Evolutionary conservation across 1,140 invertebrate species (phyloP), one percentile per base, ranked within the genome.

Genomic region (Drosophila santomea): DNA sequence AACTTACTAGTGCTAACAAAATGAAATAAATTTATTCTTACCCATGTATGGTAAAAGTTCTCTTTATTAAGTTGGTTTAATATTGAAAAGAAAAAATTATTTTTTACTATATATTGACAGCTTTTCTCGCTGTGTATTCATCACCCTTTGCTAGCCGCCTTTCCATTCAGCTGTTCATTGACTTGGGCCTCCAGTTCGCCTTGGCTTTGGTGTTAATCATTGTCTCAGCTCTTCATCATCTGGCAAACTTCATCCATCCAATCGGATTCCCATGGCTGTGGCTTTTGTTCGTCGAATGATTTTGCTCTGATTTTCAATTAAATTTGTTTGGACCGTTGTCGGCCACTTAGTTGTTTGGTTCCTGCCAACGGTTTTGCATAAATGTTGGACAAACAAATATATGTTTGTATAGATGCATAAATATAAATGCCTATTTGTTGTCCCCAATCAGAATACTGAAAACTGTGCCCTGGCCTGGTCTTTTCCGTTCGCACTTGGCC

Each of bases 231-330:
- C 36, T 39, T 63, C n/a, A 66, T 64, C 55, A 60, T 35, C 60
- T 44, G 43, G 32, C 68, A 55, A 63, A 63, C 25, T 81, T 76
- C 50, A 39, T 39, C 38, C 14, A 61, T 78, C 72, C 64, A 48
- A 57, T 64, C 41, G 63, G 55, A 45, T 66, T 64, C 25, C 54
- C 12, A 44, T 28, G 54, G 48, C 25, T 43, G 52, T 44, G n/a
- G 59, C 59, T 48, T 51, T 68, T 69, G 47, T 88, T 68, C 59
- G 81, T 17, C 58, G 57, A 76, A 79, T 71, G 75, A 74, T 64
- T 85, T 85, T 47, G 66, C 64, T 63, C 59, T 72, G 82, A 79
- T 82, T 86, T 86, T 86, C 82, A 86, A 86, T 86, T 86, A 86
- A 76, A 76, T 81, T 50, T 68, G 57, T 88, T 56, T 67, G 17